Percentiles rank a stretch among this genome's conserved stretches.
Conservation (phyloP, 2,888 invertebrate genomes). For the Tuberolachnus salignus region DNA sequence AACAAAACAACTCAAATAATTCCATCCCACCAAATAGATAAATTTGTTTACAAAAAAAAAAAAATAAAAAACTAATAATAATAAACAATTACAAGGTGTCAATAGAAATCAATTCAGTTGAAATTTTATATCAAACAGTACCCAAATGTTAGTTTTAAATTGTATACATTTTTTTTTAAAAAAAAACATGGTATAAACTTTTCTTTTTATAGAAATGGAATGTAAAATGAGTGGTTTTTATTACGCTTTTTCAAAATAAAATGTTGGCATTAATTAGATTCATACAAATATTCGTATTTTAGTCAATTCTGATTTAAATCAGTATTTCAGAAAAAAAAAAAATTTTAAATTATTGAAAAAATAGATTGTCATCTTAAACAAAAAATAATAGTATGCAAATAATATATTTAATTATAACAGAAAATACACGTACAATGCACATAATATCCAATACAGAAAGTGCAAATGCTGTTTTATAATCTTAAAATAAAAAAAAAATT, state of each 20-base stretch:
- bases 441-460: conserved; percentile 2
- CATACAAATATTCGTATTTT: not conserved
- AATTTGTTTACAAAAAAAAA: conserved; percentile 12
- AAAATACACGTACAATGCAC: conserved; percentile 18
- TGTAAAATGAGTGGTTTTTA: not conserved
- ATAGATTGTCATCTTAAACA: not conserved
- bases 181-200: not conserved
- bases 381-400: not conserved
- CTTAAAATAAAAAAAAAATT: conserved; percentile 19
- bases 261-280: not conserved
- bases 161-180: not conserved
- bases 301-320: not conserved
- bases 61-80: no score
- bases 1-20: conserved; percentile 8
- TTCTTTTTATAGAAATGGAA: not conserved
- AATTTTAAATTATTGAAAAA: not conserved
- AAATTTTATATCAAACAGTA: not conserved
- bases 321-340: conserved; percentile 20
- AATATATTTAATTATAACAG: conserved; percentile 31
- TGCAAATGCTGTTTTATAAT: not conserved
- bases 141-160: no score
- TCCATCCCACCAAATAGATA: conserved; percentile 4
- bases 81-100: conserved; percentile 22
- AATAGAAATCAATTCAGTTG: not conserved
- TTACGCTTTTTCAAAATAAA: not conserved